Evolutionary conservation across 2,113 vertebrate species (phyloP), one percentile per base, ranked within the genome.

Genomic region (Excalfactoria chinensis): DNA sequence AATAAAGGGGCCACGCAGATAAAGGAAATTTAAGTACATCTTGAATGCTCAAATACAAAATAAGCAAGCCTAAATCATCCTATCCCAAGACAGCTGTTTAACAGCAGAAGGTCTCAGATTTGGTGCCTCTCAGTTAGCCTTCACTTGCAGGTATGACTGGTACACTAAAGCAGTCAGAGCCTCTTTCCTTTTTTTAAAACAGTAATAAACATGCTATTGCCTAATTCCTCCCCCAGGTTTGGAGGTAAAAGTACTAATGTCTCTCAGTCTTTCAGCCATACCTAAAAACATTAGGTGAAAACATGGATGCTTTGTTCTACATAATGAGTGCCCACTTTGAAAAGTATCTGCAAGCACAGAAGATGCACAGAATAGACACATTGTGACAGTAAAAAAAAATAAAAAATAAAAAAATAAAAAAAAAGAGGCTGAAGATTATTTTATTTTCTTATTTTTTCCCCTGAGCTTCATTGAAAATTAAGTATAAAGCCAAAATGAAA

Each of bases 221-320:
- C 13, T 58, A 37, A 73, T 48, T 55, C 32, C 48, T 11, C 13
- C 3, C 7, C 40, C 34, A 53, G 17, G 5, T 49, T 43, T 88
- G 25, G 37, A 77, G 32, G 43, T 41, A 71, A 86, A 91, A 62
- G 9, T 62, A 51, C 13, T 40, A 48, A 59, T 10, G 4, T 37
- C 12, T 74, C 64, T 73, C 13, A 63, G 30, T n/a, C 21, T 30
- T 60, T 68, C 37, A 18, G 66, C 46, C 30, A 53, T 23, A 64
- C 59, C 14, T 48, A n/a, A 69, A 88, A 74, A 86, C 14, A 66
- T 49, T 51, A 26, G 14, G 11, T 26, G 37, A 88, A 86, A 86
- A 82, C 1, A 2, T 11, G 13, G 25, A 51, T 0, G 0, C 66
- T 71, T 34, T 1, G 0, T 30, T n/a, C 35, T 51, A n/a, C 7